Base-by-base conservation (phyloP, 1,140 invertebrate genomes). In the Eumaeus atala region DNA sequence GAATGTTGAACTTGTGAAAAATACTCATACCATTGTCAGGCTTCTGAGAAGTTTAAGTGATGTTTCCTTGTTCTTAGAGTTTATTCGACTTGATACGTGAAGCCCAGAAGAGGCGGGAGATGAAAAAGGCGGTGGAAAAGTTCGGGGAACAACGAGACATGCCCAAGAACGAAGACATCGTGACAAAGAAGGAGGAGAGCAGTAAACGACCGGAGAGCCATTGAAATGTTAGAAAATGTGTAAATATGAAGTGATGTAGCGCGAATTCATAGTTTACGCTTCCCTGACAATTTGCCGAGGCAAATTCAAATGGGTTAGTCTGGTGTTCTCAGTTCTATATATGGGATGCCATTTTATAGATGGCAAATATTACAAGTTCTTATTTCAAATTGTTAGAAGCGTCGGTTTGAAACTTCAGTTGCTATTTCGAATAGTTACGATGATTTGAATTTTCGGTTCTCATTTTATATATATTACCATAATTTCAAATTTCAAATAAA, bases 81-180 rank as follows among this genome's bases (percentile, higher is more conserved):
- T 63, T 86, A 70, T 84, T 77, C 70, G 77, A 83, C 61, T 63
- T 86, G 48, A 86, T 86, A 17, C 68, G 80, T 36, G 83, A 86
- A 55, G 83, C 80, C 35, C 83, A 84, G 38, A 80, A 73, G 58
- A 62, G 77, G 37, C 64, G 74, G 21, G 79, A 81, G 35, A 72
- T 77, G 72, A 86, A 80, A 56, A 82, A 74, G 56, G 77, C 79
- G 0, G 70, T 66, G 1, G 74, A 72, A 48, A 78, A 81, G 38
- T 70, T 73, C 11, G 66, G 59, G 0, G 79, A 80, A 17, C 54
- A 73, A 38, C 59, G 58, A 7, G 52, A 64, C 0, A 52, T 83
- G 17, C 73, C 79, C 36, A 82, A 82, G 60, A 72, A 71, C 50
- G 73, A 81, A 51, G 64, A 70, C 16, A 80, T 81, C 48, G 74